Evolutionary conservation across 1,140 invertebrate species (phyloP), one percentile per base, ranked within the genome.

Genomic region (Ceratosolen solmsi): DNA sequence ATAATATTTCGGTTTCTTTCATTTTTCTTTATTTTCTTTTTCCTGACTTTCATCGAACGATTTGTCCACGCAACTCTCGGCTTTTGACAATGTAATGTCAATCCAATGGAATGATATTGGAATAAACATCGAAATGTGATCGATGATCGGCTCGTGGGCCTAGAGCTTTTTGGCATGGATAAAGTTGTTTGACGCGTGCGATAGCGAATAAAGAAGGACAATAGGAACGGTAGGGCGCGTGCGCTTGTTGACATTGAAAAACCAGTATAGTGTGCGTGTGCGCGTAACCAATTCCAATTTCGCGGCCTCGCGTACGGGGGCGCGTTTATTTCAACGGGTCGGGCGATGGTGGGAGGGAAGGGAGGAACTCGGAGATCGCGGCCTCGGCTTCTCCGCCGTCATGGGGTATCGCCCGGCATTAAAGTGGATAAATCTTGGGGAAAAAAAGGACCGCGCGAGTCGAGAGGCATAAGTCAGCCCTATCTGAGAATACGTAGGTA

Each of bases 401-500:
- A 80, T 80, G 4, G 41, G 9, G 65, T 79, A 79, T 83, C 80
- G 82, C 72, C 36, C 41, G n/a, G 80, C 85, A 86, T 87, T 86
- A 86, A 86, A 85, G 83, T 82, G 86, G 87, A 90, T 90, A 90
- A 90, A 90, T 90, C 89, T 90, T 88, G 79, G 85, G 51, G 51
- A 22, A 88, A 88, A 90, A 90, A 89, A 84, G 83, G 86, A 86
- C 84, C 86, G 33, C 11, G 85, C 84, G 82, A 80, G 78, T 17
- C 77, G 84, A 84, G 84, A 84, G 84, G 85, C 84, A 89, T 91
- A 89, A 90, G 82, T 91, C 88, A 91, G 84, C 87, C 87, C 88
- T 91, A 91, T 90, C 89, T 90, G 84, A 89, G 88, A 91, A 89
- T 89, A 89, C 87, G 88, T 87, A 89, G 86, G 87, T 89, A 68